A percentile compares a stretch with the other conserved stretches of the same genome.
These are phyloP conservation scores for Melanchra persicariae DNA, from an alignment of 2,888 invertebrate species.

Conservation along the genomic window DNA sequence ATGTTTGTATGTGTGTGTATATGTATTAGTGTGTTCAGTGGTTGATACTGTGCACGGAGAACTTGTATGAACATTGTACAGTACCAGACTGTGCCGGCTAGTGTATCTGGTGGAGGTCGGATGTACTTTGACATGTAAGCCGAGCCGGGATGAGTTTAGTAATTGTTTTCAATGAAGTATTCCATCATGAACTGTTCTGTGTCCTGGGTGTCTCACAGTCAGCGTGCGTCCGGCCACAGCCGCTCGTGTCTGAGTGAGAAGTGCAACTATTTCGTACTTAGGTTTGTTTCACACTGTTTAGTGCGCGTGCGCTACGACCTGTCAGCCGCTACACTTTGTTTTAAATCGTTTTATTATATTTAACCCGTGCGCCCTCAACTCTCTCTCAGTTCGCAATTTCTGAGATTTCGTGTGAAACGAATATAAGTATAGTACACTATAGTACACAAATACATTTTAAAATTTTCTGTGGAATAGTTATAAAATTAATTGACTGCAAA, in stretches of 20 bases:
- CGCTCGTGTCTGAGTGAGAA: constrained; percentile 6
- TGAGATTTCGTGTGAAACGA: constrained; percentile 53
- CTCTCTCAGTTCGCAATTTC: constrained; percentile 26
- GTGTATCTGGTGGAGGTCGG: constrained; percentile 13
- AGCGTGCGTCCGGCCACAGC: constrained; percentile 7
- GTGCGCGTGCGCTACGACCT: constrained; percentile 21
- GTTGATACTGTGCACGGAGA: constrained; percentile 44
- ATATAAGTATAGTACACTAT: constrained; percentile 62
- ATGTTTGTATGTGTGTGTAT: constrained; percentile 41
- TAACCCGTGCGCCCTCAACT: constrained; percentile 30
- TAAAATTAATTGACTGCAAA: constrained; percentile 50
- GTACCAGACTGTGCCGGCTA: constrained; percentile 1
- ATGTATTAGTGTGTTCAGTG: constrained; percentile 50
- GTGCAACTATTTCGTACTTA: constrained; percentile 37
- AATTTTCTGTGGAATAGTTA: constrained; percentile 51
- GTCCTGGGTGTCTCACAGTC: not conserved
- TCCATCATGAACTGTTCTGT: not conserved
- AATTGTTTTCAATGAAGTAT: not conserved
- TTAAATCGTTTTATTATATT: not conserved
- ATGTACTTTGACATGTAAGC: not conserved
- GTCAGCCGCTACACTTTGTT: constrained; percentile 2
- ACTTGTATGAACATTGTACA: constrained; percentile 18
- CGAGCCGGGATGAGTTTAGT: not conserved
- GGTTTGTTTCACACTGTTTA: constrained; percentile 46
- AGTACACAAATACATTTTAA: constrained; percentile 42